Conservation (phyloP, 2,888 invertebrate genomes). For the Hypolimnas misippus region DNA sequence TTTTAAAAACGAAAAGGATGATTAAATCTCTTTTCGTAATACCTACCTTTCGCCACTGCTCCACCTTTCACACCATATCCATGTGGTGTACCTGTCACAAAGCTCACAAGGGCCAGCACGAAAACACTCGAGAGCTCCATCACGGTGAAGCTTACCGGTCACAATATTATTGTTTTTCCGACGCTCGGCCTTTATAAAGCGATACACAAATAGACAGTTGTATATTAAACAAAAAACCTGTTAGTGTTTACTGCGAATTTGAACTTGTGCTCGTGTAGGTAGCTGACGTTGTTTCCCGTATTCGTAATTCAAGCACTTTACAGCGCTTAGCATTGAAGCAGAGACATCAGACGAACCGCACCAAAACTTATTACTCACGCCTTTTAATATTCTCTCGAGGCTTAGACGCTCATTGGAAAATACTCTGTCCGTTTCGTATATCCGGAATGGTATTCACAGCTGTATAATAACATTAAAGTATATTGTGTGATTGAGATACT, state of each 20-base stretch:
- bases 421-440: slow-evolving; percentile 47
- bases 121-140: slow-evolving; percentile 73
- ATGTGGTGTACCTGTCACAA: slow-evolving; percentile 64
- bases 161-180: slow-evolving; percentile 67
- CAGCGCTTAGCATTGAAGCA: slow-evolving; percentile 42
- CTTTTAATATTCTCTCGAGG: slow-evolving; percentile 43
- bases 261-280: slow-evolving; percentile 66
- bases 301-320: slow-evolving; percentile 47
- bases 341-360: slow-evolving; percentile 27
- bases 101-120: slow-evolving; percentile 59
- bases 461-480: slow-evolving; percentile 20
- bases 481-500: slow-evolving; percentile 11
- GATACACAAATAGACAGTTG: slow-evolving; percentile 66
- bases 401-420: slow-evolving; percentile 49
- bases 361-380: slow-evolving; percentile 58
- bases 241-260: slow-evolving; percentile 72
- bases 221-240: slow-evolving; percentile 69
- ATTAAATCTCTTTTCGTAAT: slow-evolving; percentile 1
- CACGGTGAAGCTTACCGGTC: slow-evolving; percentile 69
- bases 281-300: slow-evolving; percentile 61
- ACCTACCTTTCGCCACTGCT: slow-evolving; percentile 68
- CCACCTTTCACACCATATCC: slow-evolving; percentile 74
- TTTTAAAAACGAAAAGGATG: not conserved
- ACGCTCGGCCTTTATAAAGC: slow-evolving; percentile 76
- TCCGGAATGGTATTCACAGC: slow-evolving; percentile 22